Percentiles rank a stretch among this genome's conserved stretches.
phyloP scores from a whole-genome alignment of 2,888 invertebrate genomes.

The Drosophila leonis region DNA sequence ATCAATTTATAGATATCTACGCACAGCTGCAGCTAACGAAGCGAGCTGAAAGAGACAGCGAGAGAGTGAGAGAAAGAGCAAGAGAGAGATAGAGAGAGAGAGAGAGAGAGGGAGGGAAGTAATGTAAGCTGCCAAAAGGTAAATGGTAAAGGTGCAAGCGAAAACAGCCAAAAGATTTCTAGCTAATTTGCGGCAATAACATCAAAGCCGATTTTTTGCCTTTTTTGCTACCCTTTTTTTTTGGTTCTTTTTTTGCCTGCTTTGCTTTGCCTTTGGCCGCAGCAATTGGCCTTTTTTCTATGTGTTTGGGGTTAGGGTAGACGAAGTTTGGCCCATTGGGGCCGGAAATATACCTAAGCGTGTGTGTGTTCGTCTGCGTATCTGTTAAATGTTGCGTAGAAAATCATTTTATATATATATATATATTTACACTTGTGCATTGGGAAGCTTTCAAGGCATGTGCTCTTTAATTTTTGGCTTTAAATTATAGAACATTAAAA shows the following conservation, averaged over 20 bases:
- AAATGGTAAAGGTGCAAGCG: conserved; percentile 43
- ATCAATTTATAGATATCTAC: conserved; percentile 55
- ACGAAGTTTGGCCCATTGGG: conserved; percentile 12
- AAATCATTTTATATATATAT: conserved; percentile 38
- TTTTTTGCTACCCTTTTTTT: conserved; percentile 53
- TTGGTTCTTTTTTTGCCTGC: conserved; percentile 29
- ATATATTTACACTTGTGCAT: not conserved
- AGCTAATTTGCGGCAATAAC: conserved; percentile 81
- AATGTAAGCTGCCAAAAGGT: conserved; percentile 59
- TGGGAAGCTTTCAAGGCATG: conserved; percentile 2
- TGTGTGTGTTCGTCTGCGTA: conserved; percentile 43
- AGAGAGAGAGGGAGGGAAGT: not conserved
- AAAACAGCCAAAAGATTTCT: conserved; percentile 74
- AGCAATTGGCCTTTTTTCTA: conserved; percentile 61
- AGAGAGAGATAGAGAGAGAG: not conserved
- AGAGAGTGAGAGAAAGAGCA: not conserved
- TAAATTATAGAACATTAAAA: not conserved
- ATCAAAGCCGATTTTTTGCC: conserved; percentile 67
- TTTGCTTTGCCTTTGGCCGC: conserved; percentile 16
- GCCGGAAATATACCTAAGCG: conserved; percentile 40
- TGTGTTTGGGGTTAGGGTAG: not conserved
- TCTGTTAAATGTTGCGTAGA: conserved; percentile 70
- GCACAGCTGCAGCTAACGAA: conserved; percentile 44
- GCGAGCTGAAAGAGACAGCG: not conserved
- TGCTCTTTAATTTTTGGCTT: not conserved